Base-by-base conservation (phyloP, 2,113 vertebrate genomes). In the Litocranius walleri region DNA sequence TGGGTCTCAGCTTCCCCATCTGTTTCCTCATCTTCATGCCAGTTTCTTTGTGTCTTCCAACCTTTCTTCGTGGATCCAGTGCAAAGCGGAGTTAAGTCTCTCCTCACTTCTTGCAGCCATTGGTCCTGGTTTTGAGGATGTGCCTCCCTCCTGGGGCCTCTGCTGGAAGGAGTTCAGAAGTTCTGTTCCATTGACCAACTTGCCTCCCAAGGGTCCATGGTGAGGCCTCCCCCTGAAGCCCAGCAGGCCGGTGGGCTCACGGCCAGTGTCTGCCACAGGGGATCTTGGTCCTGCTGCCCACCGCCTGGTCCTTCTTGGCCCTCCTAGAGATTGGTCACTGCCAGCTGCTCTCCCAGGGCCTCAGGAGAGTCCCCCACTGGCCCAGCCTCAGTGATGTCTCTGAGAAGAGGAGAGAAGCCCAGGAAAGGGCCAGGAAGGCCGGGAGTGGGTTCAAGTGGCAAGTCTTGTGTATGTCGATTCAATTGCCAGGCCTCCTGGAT, bases 401-500 rank as follows among this genome's bases (percentile, higher is more conserved):
- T 52, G 62, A 52, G 36, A n/a, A 45, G 30, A 56, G 74, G 45
- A 84, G 57, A 45, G 81, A 59, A 62, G 2, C 29, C 61, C 27
- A 67, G 62, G 29, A 71, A 48, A 29, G 56, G 8, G 6, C 40
- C 25, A 9, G 36, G 29, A 54, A n/a, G n/a, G 16, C 25, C 0
- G 0, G 67, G 48, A 64, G 13, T 11, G 67, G 29, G 23, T 62
- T n/a, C 29, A 7, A 1, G 50, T 33, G 19, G 52, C 45, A 12
- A n/a, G 61, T 9, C 10, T 11, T 2, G 50, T 45, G 45, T 33
- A 4, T 2, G 0, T 17, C 4, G 1, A 12, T 36, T 62, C 78
- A 25, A 61, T 0, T 0, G 33, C n/a, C 61, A 40, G 74, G 91
- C 48, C 36, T 62, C 43, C 27, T 11, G 48, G 48, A 7, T 50